Conservation (phyloP, 2,888 invertebrate genomes). For the Sabatieria punctata region DNA sequence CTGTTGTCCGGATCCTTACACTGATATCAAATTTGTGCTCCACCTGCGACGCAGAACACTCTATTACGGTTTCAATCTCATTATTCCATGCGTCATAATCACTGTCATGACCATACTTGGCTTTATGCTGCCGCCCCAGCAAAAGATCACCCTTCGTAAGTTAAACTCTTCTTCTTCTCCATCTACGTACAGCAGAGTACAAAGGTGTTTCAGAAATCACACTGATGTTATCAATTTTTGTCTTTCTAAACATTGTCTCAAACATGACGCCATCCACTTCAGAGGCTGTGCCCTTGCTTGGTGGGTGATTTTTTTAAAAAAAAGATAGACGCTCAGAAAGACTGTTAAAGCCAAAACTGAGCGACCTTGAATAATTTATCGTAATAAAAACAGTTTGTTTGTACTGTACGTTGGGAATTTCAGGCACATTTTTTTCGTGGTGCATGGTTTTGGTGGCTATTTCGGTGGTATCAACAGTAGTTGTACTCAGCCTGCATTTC, state of each 20-base stretch:
- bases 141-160: background rate
- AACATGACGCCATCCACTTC: background rate
- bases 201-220: background rate
- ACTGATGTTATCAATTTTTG: background rate
- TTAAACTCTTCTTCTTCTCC: background rate
- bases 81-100: background rate
- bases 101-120: background rate
- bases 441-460: background rate
- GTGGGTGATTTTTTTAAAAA: no score
- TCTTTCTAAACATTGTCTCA: background rate
- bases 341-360: no score
- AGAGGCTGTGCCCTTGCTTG: background rate
- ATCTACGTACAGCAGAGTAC: no score
- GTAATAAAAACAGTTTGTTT: no score
- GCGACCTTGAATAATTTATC: no score
- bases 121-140: background rate
- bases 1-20: background rate
- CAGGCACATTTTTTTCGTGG: background rate
- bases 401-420: no score
- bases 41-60: background rate
- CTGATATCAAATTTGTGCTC: background rate
- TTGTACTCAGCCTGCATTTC: background rate
- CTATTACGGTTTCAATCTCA: background rate
- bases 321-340: no score
- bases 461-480: background rate